These are phyloP conservation scores for Zootermopsis nevadensis DNA, from an alignment of 2,888 invertebrate genomes.

Conservation along the genomic window DNA sequence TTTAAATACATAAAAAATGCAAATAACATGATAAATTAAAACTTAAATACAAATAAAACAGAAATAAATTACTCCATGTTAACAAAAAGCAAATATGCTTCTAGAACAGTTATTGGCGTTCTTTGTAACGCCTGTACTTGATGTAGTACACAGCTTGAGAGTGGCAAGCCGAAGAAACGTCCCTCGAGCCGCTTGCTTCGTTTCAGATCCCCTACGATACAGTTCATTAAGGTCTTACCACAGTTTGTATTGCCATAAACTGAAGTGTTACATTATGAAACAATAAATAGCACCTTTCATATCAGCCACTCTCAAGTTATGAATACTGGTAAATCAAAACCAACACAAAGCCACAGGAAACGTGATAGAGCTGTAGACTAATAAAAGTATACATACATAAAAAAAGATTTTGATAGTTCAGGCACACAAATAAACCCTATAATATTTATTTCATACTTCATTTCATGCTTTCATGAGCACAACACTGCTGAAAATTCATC, in stretches of 20 bases:
- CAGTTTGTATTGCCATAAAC: background rate
- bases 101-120: constrained; percentile 12
- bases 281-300: constrained; percentile 33
- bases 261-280: background rate
- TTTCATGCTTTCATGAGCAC: constrained; percentile 9
- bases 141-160: background rate
- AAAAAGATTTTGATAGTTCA: constrained; percentile 6
- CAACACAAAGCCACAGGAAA: background rate
- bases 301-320: constrained; percentile 32
- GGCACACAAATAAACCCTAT: constrained; percentile 23
- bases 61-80: constrained; percentile 51
- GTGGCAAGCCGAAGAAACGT: constrained; percentile 22
- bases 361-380: background rate
- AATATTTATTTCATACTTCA: constrained; percentile 25
- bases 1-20: constrained; percentile 47
- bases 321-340: constrained; percentile 4
- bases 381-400: background rate
- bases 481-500: background rate
- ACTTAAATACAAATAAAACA: constrained; percentile 51
- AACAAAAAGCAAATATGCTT: constrained; percentile 45
- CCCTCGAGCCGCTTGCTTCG: background rate
- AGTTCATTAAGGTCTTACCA: background rate
- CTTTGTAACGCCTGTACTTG: background rate
- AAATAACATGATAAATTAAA: constrained; percentile 50
- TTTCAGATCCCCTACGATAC: constrained; percentile 3